Conservation (phyloP, 2,888 invertebrate genomes). For the Cactoblastis cactorum region DNA sequence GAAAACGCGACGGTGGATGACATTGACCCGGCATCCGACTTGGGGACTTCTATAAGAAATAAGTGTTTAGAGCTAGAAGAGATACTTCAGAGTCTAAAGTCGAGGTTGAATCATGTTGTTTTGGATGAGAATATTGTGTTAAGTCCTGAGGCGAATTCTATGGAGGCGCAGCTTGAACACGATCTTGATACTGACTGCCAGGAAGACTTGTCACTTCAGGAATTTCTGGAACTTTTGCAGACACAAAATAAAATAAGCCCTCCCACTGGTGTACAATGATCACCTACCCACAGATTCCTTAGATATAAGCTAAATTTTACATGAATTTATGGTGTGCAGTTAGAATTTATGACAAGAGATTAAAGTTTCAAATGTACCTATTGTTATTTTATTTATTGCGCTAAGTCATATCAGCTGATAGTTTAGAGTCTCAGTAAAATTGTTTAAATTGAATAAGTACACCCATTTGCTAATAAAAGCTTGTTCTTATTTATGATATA, state of each 20-base stretch:
- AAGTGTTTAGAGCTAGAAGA: constrained; percentile 74
- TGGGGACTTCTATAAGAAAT: constrained; percentile 71
- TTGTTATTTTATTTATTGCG: background rate
- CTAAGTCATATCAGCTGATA: too few relatives aligned
- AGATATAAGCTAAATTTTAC: constrained; percentile 45
- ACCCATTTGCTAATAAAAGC: too few relatives aligned
- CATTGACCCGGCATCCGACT: constrained; percentile 71
- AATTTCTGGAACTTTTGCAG: constrained; percentile 70
- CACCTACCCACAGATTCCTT: constrained; percentile 24
- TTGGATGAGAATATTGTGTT: constrained; percentile 72
- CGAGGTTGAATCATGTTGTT: constrained; percentile 72
- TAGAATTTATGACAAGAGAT: constrained; percentile 55
- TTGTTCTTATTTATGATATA: too few relatives aligned
- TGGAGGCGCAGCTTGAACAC: constrained; percentile 72
- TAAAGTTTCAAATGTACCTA: constrained; percentile 46
- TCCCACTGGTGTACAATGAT: constrained; percentile 63
- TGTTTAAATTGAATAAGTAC: too few relatives aligned
- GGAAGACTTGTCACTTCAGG: constrained; percentile 72
- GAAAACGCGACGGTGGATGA: constrained; percentile 67
- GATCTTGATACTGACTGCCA: constrained; percentile 75
- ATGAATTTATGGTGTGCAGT: constrained; percentile 69
- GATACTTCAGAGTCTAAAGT: constrained; percentile 72
- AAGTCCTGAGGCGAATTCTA: constrained; percentile 70
- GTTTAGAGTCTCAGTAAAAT: too few relatives aligned
- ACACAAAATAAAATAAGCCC: constrained; percentile 67